Percentiles rank a stretch among this genome's conserved stretches.
These are phyloP conservation scores for Xerus inauris DNA, from an alignment of 2,113 vertebrate species.

Conservation along the genomic window DNA sequence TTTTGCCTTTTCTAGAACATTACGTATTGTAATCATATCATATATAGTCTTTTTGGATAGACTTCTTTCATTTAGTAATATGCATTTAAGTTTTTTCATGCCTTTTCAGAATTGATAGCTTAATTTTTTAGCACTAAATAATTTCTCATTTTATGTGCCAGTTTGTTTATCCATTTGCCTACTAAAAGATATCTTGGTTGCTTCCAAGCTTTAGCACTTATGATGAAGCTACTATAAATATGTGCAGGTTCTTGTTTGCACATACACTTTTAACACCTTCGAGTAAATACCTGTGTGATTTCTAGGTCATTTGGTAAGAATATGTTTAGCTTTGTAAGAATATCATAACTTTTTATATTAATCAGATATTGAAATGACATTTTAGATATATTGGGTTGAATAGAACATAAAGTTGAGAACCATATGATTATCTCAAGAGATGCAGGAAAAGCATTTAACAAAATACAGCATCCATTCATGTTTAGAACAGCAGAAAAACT, in stretches of 20 bases:
- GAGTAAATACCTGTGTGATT: background rate
- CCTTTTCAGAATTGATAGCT: background rate
- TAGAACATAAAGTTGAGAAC: too few relatives aligned
- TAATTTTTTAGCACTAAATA: background rate
- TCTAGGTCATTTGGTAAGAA: background rate
- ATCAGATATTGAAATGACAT: background rate
- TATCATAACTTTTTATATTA: slow-evolving; percentile 9
- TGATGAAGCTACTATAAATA: background rate
- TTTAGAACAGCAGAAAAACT: too few relatives aligned
- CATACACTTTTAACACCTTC: background rate
- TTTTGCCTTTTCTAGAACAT: too few relatives aligned
- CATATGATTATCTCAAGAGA: too few relatives aligned
- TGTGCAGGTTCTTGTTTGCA: background rate
- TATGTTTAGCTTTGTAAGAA: background rate
- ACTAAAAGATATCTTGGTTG: background rate
- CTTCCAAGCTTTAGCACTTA: background rate
- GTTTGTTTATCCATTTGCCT: background rate
- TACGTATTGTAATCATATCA: too few relatives aligned
- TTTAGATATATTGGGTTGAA: too few relatives aligned
- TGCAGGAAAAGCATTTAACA: too few relatives aligned
- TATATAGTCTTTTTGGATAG: too few relatives aligned
- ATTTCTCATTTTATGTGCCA: too few relatives aligned
- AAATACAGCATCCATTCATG: too few relatives aligned
- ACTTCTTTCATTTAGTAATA: too few relatives aligned
- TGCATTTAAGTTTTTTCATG: too few relatives aligned